A percentile compares a stretch with the other conserved stretches of the same genome.
These are phyloP conservation scores for Nemotelus pantherinus DNA, from an alignment of 2,888 invertebrate genomes.

Conservation along the genomic window DNA sequence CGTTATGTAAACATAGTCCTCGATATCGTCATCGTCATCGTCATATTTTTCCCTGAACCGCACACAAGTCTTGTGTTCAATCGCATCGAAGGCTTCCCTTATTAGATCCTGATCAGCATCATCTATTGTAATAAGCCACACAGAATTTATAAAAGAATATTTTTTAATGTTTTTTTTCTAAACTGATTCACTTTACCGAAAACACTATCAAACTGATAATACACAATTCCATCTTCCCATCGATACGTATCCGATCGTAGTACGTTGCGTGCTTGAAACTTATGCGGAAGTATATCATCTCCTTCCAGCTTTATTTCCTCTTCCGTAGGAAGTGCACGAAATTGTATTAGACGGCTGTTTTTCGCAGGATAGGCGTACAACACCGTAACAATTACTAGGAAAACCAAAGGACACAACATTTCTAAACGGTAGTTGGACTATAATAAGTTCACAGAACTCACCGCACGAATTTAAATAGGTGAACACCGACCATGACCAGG, in stretches of 20 bases:
- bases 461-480: no score
- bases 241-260: conserved; percentile 67
- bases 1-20: conserved; percentile 57
- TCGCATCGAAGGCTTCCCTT: conserved; percentile 74
- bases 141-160: background rate
- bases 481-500: no score
- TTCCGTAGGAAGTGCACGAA: conserved; percentile 1
- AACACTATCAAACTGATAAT: conserved; percentile 72
- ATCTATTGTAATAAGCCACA: conserved; percentile 53
- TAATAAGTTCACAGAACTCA: no score
- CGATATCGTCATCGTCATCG: conserved; percentile 53
- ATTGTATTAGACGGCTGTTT: background rate
- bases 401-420: background rate
- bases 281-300: conserved; percentile 1
- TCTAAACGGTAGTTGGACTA: no score
- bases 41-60: conserved; percentile 71
- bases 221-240: conserved; percentile 75
- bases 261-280: conserved; percentile 67
- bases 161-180: background rate
- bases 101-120: conserved; percentile 70
- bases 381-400: background rate
- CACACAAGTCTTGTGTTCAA: conserved; percentile 78
- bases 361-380: background rate
- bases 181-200: conserved; percentile 59
- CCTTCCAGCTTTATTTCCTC: conserved; percentile 12